Evolutionary conservation across 2,888 invertebrate genomes (phyloP).

Genomic region (Agrotis clavis): DNA sequence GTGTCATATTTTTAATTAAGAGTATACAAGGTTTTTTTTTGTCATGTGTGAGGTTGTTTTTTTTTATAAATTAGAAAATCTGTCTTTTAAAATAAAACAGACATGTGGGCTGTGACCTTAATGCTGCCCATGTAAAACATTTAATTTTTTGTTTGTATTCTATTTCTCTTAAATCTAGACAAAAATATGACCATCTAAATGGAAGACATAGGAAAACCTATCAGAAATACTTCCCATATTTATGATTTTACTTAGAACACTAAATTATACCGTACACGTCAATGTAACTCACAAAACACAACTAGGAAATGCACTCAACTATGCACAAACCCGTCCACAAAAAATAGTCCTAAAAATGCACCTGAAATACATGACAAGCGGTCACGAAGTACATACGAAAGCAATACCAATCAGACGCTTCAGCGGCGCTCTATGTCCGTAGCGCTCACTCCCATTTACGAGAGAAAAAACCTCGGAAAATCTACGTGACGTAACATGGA

Average conservation of each 20-base stretch:
- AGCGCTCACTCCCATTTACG: conserved; percentile 73
- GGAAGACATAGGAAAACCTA: background rate
- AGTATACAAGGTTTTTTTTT: background rate
- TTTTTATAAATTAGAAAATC: background rate
- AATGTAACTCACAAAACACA: background rate
- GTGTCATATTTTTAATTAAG: conserved; percentile 31
- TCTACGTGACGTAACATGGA: conserved; percentile 86
- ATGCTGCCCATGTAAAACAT: background rate
- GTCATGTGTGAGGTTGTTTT: background rate
- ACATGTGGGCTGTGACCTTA: background rate
- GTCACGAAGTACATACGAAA: conserved; percentile 51
- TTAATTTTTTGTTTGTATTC: background rate
- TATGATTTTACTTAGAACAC: background rate
- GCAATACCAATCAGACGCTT: conserved; percentile 72
- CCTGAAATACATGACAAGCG: conserved; percentile 42
- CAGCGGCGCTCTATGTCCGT: conserved; percentile 67
- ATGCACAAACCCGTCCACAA: background rate
- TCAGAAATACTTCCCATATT: background rate
- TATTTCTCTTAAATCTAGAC: background rate
- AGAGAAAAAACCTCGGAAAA: conserved; percentile 85
- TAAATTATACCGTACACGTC: background rate
- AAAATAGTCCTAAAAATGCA: conserved; percentile 25
- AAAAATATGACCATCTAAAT: background rate
- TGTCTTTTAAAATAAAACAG: background rate
- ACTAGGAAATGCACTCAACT: background rate